Evolutionary conservation across 2,113 vertebrate genomes (phyloP), one percentile per base, ranked within the genome.

Genomic region (Microtus oregoni): DNA sequence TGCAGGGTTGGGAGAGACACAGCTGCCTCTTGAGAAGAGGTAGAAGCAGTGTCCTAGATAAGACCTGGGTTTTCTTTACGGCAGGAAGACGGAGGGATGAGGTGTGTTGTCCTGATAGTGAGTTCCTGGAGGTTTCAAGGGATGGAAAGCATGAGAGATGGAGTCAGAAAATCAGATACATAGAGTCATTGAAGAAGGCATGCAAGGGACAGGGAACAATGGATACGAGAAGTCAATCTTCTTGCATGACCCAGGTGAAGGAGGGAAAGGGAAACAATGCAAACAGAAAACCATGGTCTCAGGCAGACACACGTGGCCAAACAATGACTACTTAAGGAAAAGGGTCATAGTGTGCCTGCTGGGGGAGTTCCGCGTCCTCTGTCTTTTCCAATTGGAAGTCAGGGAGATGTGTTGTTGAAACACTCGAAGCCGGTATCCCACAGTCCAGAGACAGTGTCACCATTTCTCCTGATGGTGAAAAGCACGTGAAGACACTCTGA

Each of bases 121-220:
- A 96, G 55, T 72, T 76, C 12, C n/a, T 90, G 52, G 63, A 72
- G 17, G 10, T 72, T 73, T 96, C 26, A 82, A n/a, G 75, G 76
- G 58, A 50, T 82, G 61, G n/a, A 41, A n/a, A 55, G 1, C 35
- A 78, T 77, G n/a, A 35, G 41, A 77, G 63, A 86, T 75, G 41
- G 12, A 35, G 22, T 86, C 5, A 75, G 91, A 55, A 78, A 89
- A 95, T 0, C 20, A 72, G 32, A 38, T 44, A 6, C 26, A 32
- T 8, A 61, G 12, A 77, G 85, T 28, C 38, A 38, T 89, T 81
- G 70, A 73, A 30, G 38, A 47, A 63, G 76, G 86, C 86, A 72
- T 30, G n/a, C 61, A 65, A 67, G 50, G 22, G 79, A 26, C 7
- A 72, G 73, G 20, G 61, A 65, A 44, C 8, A 10, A 44, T 67